A percentile compares a stretch with the other conserved stretches of the same genome.
Conservation (phyloP, 2,797 vertebrate genomes). For the Poecile montanus region DNA sequence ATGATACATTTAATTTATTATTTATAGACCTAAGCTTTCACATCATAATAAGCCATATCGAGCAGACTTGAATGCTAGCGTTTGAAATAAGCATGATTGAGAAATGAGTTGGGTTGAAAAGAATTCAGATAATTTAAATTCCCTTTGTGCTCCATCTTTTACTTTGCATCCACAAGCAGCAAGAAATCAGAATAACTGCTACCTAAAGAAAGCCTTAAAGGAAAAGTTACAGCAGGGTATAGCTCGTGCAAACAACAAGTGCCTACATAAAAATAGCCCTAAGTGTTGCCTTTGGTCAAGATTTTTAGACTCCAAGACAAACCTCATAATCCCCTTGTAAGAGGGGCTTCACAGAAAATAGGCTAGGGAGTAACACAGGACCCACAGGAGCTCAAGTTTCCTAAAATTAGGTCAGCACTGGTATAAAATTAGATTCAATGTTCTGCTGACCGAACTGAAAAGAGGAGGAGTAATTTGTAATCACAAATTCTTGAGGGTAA, state of each 20-base stretch:
- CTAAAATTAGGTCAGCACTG: constrained; percentile 55
- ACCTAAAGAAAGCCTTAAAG: neutral
- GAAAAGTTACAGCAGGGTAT: neutral
- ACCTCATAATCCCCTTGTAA: neutral
- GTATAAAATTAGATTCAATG: constrained; percentile 47
- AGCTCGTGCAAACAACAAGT: neutral
- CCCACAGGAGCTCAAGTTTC: neutral
- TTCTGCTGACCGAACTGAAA: constrained; percentile 59
- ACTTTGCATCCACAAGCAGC: neutral
- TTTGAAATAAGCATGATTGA: neutral
- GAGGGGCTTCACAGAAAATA: neutral
- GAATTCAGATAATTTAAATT: neutral
- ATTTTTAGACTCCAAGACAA: neutral
- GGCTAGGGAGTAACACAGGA: neutral
- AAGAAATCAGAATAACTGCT: neutral
- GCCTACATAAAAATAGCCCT: neutral
- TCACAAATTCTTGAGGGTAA: constrained; percentile 22
- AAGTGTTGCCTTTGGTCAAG: neutral
- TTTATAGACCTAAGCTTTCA: neutral
- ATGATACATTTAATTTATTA: neutral
- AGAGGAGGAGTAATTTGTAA: constrained; percentile 20
- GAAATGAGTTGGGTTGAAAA: neutral
- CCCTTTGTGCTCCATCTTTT: neutral
- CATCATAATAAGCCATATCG: neutral
- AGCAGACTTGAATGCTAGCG: neutral